Base-by-base conservation (phyloP, 2,113 vertebrate genomes). In the Ceratotherium simum region DNA sequence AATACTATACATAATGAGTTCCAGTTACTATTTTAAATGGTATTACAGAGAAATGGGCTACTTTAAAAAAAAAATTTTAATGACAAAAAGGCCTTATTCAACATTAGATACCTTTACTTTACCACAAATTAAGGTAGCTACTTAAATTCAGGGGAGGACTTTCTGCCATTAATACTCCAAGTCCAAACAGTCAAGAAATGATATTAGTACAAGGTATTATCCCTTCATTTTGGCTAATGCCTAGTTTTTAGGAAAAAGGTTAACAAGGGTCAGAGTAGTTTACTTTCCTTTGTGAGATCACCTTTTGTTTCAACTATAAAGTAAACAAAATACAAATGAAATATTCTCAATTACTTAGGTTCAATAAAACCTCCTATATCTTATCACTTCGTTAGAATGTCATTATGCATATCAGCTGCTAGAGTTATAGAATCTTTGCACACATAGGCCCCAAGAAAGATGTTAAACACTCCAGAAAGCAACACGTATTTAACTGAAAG, bases 231-330 rank as follows among this genome's bases (percentile, higher is more conserved):
- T 73, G 58, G 12, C 56, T 80, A 84, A 89, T 89, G 25, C 23
- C 29, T 82, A 65, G 21, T 87, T 97, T 91, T 93, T 39, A 75
- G 21, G 48, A 90, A 90, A 91, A 75, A 12, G 48, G 18, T 86
- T 92, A 46, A 69, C 10, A 62, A 84, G 25, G 42, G 39, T 79
- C 56, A 85, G 20, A 8, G 42, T 90, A 25, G 23, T 79, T 84
- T 89, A 94, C 17, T n/a, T 76, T 31, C 27, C 14, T 70, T 86
- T 90, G 56, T 54, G n/a, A 93, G 75, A 76, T 23, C 1, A 78
- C 25, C 8, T 33, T 88, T 82, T 81, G 51, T 27, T 84, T 89
- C 17, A 94, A 58, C 29, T 67, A 75, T 54, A 64, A 83, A 85
- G 20, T n/a, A 84, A 91, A 95, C 10, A 60, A 18, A 69, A 67